Evolutionary conservation across 2,797 vertebrate genomes (phyloP).

Genomic region (Eulemur rubriventer): DNA sequence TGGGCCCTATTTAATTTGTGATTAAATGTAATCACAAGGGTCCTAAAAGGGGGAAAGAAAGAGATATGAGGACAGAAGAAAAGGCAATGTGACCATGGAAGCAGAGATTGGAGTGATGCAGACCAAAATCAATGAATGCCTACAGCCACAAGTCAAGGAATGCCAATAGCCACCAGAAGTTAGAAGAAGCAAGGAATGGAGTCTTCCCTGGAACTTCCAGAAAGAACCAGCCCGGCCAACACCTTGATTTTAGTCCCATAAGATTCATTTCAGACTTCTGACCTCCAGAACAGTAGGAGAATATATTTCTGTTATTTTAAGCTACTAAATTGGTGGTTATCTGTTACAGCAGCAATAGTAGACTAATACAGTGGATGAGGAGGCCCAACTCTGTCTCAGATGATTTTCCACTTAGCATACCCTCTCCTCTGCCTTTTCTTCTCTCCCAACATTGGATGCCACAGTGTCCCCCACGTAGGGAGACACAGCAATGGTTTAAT

Average conservation of each 20-base stretch:
- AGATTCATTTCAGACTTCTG: neutral
- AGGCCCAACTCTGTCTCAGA: neutral
- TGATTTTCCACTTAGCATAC: neutral
- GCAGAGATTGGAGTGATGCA: neutral
- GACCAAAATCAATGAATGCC: neutral
- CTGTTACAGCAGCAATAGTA: neutral
- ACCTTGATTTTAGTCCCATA: neutral
- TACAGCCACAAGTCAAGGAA: neutral
- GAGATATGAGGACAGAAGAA: neutral
- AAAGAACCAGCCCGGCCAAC: neutral
- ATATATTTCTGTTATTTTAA: neutral
- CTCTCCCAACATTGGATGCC: neutral
- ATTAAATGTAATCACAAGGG: neutral
- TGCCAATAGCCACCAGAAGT: neutral
- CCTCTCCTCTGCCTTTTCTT: neutral
- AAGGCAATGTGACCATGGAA: neutral
- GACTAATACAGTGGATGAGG: neutral
- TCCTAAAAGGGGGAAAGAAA: neutral
- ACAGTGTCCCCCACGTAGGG: neutral
- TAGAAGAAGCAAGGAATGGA: neutral
- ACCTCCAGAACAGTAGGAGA: neutral
- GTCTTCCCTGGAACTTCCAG: neutral
- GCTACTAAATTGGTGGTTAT: neutral
- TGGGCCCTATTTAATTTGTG: neutral
- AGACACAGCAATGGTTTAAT: neutral